Percentiles rank a stretch among this genome's conserved stretches.
Evolutionary conservation across 2,888 invertebrate species (phyloP).

Genomic region (Coenonympha glycerion): DNA sequence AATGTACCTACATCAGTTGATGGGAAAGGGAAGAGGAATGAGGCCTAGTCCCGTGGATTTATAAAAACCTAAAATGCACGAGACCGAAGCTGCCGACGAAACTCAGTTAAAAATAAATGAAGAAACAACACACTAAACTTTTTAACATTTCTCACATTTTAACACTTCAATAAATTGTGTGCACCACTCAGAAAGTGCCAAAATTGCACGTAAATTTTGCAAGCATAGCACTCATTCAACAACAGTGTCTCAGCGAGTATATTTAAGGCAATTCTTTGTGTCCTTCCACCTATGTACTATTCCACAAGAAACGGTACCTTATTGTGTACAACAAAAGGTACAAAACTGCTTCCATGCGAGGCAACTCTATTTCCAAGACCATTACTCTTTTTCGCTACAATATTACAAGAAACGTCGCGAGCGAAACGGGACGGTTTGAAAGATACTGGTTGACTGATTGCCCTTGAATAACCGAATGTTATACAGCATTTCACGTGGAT

Average conservation of each 20-base stretch:
- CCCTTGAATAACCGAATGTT: constrained; percentile 33
- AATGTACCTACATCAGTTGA: no score
- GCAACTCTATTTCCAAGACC: constrained; percentile 47
- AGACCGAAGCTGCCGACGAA: no score
- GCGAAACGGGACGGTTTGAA: constrained; percentile 38
- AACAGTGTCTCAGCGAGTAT: constrained; percentile 39
- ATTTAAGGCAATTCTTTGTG: constrained; percentile 36
- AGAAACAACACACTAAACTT: background rate
- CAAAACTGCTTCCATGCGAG: constrained; percentile 28
- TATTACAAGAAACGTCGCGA: constrained; percentile 32
- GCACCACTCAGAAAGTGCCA: constrained; percentile 22
- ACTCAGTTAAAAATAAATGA: background rate
- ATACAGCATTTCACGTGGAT: constrained; percentile 3
- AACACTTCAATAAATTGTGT: constrained; percentile 16
- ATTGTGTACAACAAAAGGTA: constrained; percentile 27
- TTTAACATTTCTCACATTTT: constrained; percentile 11
- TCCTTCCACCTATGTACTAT: constrained; percentile 12
- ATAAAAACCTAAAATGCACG: no score
- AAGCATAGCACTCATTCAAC: constrained; percentile 31
- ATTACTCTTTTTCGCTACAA: constrained; percentile 51
- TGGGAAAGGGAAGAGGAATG: no score
- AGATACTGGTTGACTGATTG: constrained; percentile 44
- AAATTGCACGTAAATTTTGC: constrained; percentile 36
- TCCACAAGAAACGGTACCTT: constrained; percentile 33
- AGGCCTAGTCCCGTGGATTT: no score